These are phyloP conservation scores for Dinoponera quadriceps DNA, from an alignment of 1,140 invertebrate species.

Conservation along the genomic window DNA sequence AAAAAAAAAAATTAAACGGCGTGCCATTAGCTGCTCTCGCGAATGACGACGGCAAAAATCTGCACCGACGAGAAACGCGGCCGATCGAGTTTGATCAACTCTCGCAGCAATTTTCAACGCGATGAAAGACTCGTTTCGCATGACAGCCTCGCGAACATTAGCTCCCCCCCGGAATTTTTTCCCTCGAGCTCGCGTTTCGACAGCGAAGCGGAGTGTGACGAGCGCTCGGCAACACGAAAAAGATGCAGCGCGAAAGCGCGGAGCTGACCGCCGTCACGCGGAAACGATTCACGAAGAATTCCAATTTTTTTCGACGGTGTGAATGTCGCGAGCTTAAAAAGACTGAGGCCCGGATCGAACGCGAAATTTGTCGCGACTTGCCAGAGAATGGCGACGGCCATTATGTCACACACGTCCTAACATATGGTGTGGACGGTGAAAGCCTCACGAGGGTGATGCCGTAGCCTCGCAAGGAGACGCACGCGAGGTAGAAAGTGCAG, in stretches of 20 bases:
- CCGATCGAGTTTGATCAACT: background rate
- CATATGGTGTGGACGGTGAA: constrained; percentile 49
- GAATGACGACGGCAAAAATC: background rate
- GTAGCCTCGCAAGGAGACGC: background rate
- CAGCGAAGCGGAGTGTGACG: constrained; percentile 13
- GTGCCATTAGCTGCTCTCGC: background rate
- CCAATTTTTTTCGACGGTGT: background rate
- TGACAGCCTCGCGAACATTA: constrained; percentile 22
- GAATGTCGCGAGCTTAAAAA: background rate
- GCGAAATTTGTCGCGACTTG: background rate
- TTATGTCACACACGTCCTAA: constrained; percentile 53
- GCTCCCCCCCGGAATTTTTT: constrained; percentile 16
- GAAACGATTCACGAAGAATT: background rate
- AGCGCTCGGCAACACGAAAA: background rate
- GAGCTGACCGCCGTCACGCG: too few relatives aligned
- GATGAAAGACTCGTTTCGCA: constrained; percentile 23
- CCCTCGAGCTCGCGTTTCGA: background rate
- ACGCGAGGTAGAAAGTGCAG: constrained; percentile 17
- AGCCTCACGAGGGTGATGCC: constrained; percentile 9
- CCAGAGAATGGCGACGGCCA: background rate
- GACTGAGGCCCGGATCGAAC: background rate
- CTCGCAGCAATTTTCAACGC: background rate
- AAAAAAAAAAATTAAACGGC: too few relatives aligned
- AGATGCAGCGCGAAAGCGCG: background rate
- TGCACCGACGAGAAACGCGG: background rate